These are phyloP conservation scores for Pipistrellus pygmaeus DNA, from an alignment of 2,797 vertebrate species.

Conservation along the genomic window DNA sequence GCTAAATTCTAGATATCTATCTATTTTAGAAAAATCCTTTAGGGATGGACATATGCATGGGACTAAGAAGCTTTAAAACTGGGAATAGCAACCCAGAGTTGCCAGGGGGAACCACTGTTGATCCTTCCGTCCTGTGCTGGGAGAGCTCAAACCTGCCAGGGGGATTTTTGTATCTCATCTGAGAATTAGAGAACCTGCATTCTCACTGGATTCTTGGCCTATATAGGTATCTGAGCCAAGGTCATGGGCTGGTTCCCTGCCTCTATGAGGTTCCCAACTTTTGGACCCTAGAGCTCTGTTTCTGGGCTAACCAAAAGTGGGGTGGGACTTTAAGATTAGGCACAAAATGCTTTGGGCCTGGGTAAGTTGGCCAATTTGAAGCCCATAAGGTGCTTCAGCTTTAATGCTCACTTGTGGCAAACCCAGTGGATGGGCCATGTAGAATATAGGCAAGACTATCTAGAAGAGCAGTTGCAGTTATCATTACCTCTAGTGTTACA, in stretches of 20 bases:
- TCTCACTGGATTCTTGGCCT: neutral
- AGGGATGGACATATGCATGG: neutral
- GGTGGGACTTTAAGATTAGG: neutral
- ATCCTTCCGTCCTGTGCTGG: neutral
- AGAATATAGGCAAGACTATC: neutral
- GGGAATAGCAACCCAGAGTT: neutral
- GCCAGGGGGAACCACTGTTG: neutral
- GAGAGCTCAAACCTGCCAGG: neutral
- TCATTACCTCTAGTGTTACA: neutral
- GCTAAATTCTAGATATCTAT: neutral
- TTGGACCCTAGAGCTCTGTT: neutral
- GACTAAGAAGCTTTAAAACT: neutral
- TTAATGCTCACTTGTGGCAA: slow-evolving; percentile 26
- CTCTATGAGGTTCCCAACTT: neutral
- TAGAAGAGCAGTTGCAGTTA: neutral
- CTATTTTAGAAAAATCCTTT: slow-evolving; percentile 1
- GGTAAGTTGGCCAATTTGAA: neutral
- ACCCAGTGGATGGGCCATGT: neutral
- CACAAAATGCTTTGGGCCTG: neutral
- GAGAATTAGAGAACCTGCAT: neutral
- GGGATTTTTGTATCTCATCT: neutral
- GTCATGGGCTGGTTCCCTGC: neutral
- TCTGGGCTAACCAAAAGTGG: neutral
- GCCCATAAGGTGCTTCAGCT: neutral
- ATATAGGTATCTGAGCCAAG: neutral